These are phyloP conservation scores for Chironomus striatipennis DNA, from an alignment of 1,140 invertebrate genomes.

Conservation along the genomic window DNA sequence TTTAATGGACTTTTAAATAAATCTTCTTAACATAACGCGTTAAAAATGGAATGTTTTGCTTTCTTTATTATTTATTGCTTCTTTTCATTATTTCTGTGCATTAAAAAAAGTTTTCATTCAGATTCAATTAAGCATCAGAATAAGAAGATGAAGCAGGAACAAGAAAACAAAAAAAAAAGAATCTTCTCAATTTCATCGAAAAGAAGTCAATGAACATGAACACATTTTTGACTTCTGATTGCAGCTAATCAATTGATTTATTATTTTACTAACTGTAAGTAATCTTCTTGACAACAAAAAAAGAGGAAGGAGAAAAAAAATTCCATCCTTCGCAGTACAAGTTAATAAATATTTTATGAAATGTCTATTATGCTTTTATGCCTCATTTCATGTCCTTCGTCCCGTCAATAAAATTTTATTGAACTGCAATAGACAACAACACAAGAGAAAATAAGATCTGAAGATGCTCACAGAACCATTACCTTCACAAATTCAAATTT, in stretches of 20 bases:
- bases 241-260: no score
- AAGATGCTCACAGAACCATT: not conserved
- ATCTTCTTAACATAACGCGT: no score
- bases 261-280: no score
- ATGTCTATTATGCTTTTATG: not conserved
- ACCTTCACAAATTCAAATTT: constrained; percentile 7
- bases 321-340: not conserved
- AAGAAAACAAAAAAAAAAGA: not conserved
- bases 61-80: no score
- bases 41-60: no score
- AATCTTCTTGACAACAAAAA: not conserved
- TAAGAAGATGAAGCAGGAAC: no score
- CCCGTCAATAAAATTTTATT: no score
- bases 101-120: no score
- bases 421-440: not conserved
- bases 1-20: no score
- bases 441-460: not conserved
- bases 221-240: not conserved
- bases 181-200: not conserved
- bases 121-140: no score
- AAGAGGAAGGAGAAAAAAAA: not conserved
- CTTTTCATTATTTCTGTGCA: no score
- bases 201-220: not conserved
- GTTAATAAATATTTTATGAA: not conserved
- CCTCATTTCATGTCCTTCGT: no score